Base-by-base conservation (phyloP, 2,113 vertebrate genomes). In the Pogona vitticeps region DNA sequence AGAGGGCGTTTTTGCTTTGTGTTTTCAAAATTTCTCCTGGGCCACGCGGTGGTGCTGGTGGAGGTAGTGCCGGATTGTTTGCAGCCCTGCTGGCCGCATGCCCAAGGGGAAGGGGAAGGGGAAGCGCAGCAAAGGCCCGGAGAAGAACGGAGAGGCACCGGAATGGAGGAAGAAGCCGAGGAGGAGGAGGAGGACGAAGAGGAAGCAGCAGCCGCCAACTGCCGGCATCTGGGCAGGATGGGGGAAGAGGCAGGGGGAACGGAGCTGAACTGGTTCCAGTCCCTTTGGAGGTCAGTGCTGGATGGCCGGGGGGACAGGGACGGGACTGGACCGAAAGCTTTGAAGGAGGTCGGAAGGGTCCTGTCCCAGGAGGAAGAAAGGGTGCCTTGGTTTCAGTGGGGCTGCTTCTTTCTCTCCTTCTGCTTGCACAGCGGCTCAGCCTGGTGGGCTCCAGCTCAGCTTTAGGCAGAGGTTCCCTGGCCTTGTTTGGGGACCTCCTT, bases 201-300 rank as follows among this genome's bases (percentile, higher is more conserved):
- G 0, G 52, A 13, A 58, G 80, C 2, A 21, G 42, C 23, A 26
- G 78, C 59, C 2, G 15, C 76, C 17, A 14, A 31, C 73, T 46
- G 38, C 26, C n/a, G n/a, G 77, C 58, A 23, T 10, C 26, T 26
- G 46, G 46, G 46, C 46, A 10, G 10, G 46, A 52, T 52, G 7
- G 68, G 65, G 52, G 28, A 3, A 18, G 56, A 76, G 83, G 94
- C 93, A 38, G 63, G 76, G 33, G 86, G 56, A 36, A 65, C 59
- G 63, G 89, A 59, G 65, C 56, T 88, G 67, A 91, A 86, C 83
- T 92, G 94, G 92, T 94, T 95, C 76, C 91, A 94, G 72, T 91
- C 80, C 86, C 92, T 96, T 28, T 86, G 59, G 88, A 94, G 95
- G 96, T 97, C 89, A 91, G 95, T 78, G 28, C 15, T 4, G 4